Evolutionary conservation across 2,797 vertebrate species (phyloP), one percentile per base, ranked within the genome.

Genomic region (Hirundo rustica): DNA sequence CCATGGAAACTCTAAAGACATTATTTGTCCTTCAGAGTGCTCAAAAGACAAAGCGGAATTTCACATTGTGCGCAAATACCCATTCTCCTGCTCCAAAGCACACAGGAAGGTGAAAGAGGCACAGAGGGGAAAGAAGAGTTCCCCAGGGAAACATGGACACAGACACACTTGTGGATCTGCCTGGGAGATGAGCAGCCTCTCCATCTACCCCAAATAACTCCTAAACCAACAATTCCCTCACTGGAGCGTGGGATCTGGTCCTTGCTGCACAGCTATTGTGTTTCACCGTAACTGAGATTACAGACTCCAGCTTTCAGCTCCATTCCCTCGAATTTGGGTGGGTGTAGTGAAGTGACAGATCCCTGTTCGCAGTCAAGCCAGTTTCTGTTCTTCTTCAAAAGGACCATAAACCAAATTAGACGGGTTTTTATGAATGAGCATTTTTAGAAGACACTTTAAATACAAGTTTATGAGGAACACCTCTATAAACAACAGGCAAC

Each of bases 391-490:
- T 4, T 53, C 72, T 84, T 86, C 67, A 82, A 88, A 90, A 85
- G 70, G 53, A 74, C 29, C 55, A 70, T 11, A 86, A 86, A 50
- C 26, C 20, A 86, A 94, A 86, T 74, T 32, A 81, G 65, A 64
- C 20, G 36, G 20, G 7, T 29, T 73, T 89, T 86, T 77, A 81
- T 47, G 64, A 62, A 85, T 57, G 42, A 77, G 48, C 14, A 42
- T 74, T 89, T 91, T 86, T 47, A 78, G 66, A 78, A 84, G 29
- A 57, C 25, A 36, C n/a, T 54, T 95, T 67, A 90, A 94, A 73
- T 44, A 86, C 16, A 84, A 38, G n/a, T 47, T 88, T 57, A 26
- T 45, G 30, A 66, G 80, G 47, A 85, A 36, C 27, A 73, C 6
- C 19, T 89, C 64, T 57, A 34, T 38, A 78, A 92, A 74, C 30